Conservation (phyloP, 1,140 invertebrate genomes). For the Eriosoma lanigerum region DNA sequence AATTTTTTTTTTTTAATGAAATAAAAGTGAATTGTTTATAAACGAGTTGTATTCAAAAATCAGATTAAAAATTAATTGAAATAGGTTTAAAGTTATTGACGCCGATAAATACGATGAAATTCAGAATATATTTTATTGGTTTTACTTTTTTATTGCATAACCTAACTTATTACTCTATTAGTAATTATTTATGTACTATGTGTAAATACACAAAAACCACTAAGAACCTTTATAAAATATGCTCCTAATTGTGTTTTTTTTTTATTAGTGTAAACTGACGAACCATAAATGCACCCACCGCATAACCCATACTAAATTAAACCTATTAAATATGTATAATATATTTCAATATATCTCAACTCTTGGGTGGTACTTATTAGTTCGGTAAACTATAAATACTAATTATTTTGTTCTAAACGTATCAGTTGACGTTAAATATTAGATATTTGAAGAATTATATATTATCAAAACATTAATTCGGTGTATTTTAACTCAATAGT, state of each 20-base stretch:
- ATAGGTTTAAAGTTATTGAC: too few relatives aligned
- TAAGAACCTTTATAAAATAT: neutral
- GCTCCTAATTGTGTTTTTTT: conserved; percentile 1
- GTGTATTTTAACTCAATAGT: too few relatives aligned
- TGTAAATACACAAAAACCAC: neutral
- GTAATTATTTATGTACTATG: too few relatives aligned
- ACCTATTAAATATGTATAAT: neutral
- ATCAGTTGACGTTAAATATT: neutral
- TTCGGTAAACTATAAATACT: neutral
- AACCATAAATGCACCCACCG: conserved; percentile 32
- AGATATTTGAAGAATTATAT: neutral
- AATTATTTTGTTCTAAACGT: neutral
- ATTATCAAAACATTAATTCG: too few relatives aligned
- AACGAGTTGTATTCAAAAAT: too few relatives aligned
- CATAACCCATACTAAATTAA: conserved; percentile 10
- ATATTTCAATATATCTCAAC: neutral
- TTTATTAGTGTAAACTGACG: neutral
- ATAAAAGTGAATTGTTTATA: too few relatives aligned
- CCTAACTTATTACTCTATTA: too few relatives aligned
- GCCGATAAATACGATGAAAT: too few relatives aligned
- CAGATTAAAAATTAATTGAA: too few relatives aligned
- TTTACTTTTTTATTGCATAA: too few relatives aligned
- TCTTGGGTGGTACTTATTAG: conserved; percentile 9
- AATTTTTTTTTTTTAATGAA: too few relatives aligned
- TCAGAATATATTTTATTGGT: too few relatives aligned